Percentiles rank a stretch among this genome's conserved stretches.
Conservation (phyloP, 2,113 vertebrate species). For the Anguilla japonica region DNA sequence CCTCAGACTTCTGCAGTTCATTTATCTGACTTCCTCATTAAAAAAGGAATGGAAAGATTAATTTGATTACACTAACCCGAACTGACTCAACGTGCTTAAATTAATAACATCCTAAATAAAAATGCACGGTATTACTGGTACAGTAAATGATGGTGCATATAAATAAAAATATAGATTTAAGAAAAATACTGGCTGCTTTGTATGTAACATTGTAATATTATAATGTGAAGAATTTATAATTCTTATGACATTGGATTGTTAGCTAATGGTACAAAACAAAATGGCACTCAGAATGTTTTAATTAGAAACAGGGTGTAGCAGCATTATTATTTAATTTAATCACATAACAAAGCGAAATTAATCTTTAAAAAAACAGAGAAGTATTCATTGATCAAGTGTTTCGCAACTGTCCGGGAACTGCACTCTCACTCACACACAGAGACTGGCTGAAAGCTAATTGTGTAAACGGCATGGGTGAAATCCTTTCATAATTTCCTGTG, state of each 20-base stretch:
- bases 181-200: not conserved
- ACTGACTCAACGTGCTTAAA: not conserved
- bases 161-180: not conserved
- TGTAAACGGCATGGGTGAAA: conserved; percentile 70
- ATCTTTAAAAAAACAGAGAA: not conserved
- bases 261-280: not conserved
- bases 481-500: conserved; percentile 78
- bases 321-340: conserved; percentile 8
- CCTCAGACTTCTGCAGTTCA: not conserved
- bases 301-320: conserved; percentile 4
- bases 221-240: not conserved
- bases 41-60: not conserved
- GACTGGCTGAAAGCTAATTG: conserved; percentile 68
- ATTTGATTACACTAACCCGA: not conserved
- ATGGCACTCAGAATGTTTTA: not conserved
- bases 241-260: not conserved
- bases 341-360: not conserved
- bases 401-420: conserved; percentile 58
- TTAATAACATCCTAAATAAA: not conserved
- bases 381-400: conserved; percentile 19
- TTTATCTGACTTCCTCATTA: not conserved
- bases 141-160: not conserved
- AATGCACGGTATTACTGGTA: not conserved
- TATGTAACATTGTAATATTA: not conserved
- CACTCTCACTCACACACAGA: conserved; percentile 49